Percentiles rank a stretch among this genome's conserved stretches.
Evolutionary conservation across 2,888 invertebrate species (phyloP).

Genomic region (Epistrophe grossulariae): DNA sequence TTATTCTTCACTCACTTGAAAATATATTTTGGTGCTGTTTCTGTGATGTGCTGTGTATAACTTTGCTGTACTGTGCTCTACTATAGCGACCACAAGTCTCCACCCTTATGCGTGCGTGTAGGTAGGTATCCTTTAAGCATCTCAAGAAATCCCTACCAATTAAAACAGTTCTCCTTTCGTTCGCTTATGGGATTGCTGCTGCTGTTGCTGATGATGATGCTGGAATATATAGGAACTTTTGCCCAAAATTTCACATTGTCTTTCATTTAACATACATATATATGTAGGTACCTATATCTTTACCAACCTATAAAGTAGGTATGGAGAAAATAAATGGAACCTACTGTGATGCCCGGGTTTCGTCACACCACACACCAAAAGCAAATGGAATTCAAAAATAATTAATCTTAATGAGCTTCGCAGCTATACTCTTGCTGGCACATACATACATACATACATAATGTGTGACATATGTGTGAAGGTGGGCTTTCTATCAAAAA

Average conservation of each 20-base stretch:
- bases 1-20: conserved; percentile 66
- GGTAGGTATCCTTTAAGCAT: conserved; percentile 69
- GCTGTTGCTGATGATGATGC: conserved; percentile 40
- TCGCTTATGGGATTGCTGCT: conserved; percentile 59
- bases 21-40: conserved; percentile 51
- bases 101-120: conserved; percentile 76
- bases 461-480: conserved; percentile 68
- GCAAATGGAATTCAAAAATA: conserved; percentile 72
- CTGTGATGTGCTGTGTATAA: neutral
- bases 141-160: conserved; percentile 74
- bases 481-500: conserved; percentile 64
- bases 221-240: conserved; percentile 42
- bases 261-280: conserved; percentile 21
- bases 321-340: conserved; percentile 16
- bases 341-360: conserved; percentile 23
- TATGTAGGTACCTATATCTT: neutral
- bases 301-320: neutral
- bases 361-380: conserved; percentile 30
- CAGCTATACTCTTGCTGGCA: conserved; percentile 36
- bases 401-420: conserved; percentile 75
- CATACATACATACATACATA: neutral
- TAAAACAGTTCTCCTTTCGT: conserved; percentile 74
- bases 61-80: conserved; percentile 2
- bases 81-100: conserved; percentile 75
- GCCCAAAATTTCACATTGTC: conserved; percentile 72